These are phyloP conservation scores for Heteractis magnifica DNA, from an alignment of 92 coral and sea anemone species.

Conservation along the genomic window DNA sequence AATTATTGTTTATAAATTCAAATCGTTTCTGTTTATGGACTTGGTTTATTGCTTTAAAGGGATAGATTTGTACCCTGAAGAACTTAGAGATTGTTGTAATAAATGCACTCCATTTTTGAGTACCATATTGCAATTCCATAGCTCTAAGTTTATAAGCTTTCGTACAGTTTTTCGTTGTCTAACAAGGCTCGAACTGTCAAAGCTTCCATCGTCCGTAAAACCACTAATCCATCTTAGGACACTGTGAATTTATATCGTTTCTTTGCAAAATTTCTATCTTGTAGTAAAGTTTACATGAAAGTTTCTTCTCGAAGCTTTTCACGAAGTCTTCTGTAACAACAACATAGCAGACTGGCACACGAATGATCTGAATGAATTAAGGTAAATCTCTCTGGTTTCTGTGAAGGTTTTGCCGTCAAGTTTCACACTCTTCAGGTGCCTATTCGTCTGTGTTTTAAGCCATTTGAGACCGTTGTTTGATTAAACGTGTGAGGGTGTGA, in stretches of 20 bases:
- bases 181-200: not conserved
- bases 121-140: not conserved
- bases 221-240: conserved; percentile 5
- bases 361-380: too few relatives aligned
- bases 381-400: not conserved
- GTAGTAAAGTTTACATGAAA: not conserved
- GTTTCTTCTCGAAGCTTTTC: not conserved
- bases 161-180: not conserved
- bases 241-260: not conserved
- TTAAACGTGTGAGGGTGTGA: conserved; percentile 73
- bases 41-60: not conserved
- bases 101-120: not conserved
- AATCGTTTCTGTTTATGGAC: not conserved
- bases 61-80: not conserved
- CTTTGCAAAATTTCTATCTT: not conserved
- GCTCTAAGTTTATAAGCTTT: not conserved
- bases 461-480: conserved; percentile 22
- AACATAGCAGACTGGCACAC: not conserved
- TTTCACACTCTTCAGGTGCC: conserved; percentile 52
- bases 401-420: conserved; percentile 16
- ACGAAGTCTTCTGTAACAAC: not conserved
- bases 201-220: not conserved
- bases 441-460: conserved; percentile 28
- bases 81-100: not conserved
- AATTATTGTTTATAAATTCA: not conserved